Percentiles rank a stretch among this genome's conserved stretches.
phyloP scores from a whole-genome alignment of 2,113 vertebrate genomes.

The Bothrops jararaca region DNA sequence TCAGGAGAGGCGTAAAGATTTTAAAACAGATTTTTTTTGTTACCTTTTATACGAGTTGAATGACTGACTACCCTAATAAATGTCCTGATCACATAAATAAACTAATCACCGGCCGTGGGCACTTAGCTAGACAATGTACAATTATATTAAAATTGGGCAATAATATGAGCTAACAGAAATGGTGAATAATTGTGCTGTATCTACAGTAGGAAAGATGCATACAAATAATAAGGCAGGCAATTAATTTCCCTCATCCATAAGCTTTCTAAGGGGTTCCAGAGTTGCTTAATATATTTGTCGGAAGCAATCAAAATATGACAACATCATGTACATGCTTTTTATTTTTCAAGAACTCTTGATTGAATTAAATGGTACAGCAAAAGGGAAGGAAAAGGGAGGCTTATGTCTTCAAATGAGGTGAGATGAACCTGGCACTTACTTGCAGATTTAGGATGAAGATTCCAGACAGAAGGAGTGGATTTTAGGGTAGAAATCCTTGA shows the following conservation, averaged over 20 bases:
- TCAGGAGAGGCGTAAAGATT: background rate
- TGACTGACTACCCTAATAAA: background rate
- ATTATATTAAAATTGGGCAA: background rate
- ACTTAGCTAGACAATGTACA: background rate
- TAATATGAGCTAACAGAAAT: background rate
- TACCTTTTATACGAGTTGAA: background rate
- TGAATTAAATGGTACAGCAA: background rate
- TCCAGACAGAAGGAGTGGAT: background rate
- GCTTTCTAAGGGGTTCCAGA: background rate
- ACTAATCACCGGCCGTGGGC: background rate
- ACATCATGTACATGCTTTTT: background rate
- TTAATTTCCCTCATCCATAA: background rate
- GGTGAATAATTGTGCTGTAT: background rate
- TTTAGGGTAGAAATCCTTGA: background rate
- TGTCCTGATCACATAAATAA: background rate
- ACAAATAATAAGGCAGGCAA: background rate
- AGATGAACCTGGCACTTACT: background rate
- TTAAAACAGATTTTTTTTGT: background rate
- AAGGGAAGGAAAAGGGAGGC: background rate
- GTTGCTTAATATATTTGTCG: background rate
- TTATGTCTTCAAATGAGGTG: background rate
- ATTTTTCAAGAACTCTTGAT: background rate
- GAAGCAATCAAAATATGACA: background rate
- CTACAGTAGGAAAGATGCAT: background rate
- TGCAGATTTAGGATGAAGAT: background rate